A percentile compares a stretch with the other conserved stretches of the same genome.
Evolutionary conservation across 2,797 vertebrate species (phyloP).

Genomic region (Anguilla anguilla): DNA sequence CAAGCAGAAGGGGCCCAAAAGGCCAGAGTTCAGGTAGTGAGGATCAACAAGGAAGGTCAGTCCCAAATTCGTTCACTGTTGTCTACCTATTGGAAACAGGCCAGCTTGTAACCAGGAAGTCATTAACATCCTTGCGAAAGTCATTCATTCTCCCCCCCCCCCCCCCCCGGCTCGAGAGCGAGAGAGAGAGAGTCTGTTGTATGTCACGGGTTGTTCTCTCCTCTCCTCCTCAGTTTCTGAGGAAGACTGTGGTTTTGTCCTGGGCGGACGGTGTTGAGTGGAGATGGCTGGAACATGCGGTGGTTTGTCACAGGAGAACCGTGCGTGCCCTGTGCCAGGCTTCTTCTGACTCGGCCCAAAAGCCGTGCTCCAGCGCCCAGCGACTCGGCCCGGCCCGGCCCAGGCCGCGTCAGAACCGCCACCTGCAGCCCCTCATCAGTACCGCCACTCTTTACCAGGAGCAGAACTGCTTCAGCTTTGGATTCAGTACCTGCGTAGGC

Average conservation of each 20-base stretch:
- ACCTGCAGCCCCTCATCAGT: neutral
- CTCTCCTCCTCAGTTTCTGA: neutral
- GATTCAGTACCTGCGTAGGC: neutral
- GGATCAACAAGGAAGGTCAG: too few relatives aligned
- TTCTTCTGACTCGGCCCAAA: neutral
- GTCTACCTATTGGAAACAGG: neutral
- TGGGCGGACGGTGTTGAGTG: neutral
- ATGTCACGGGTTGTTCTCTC: neutral
- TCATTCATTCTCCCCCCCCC: neutral
- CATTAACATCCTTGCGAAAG: neutral
- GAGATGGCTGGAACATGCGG: neutral
- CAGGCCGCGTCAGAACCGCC: neutral
- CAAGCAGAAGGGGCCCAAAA: too few relatives aligned
- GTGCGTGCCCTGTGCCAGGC: neutral
- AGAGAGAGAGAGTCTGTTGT: neutral
- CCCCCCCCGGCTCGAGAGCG: neutral
- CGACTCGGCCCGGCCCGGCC: neutral
- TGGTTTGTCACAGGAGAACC: neutral
- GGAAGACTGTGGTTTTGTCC: neutral
- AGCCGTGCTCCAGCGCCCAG: neutral
- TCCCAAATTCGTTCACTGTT: neutral
- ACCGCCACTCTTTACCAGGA: neutral
- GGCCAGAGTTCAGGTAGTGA: too few relatives aligned
- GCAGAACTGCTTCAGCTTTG: neutral
- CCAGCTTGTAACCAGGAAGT: conserved; percentile 3